A percentile compares a stretch with the other conserved stretches of the same genome.
Conservation (phyloP, 2,888 invertebrate species). For the Taphrorychus bicolor region DNA sequence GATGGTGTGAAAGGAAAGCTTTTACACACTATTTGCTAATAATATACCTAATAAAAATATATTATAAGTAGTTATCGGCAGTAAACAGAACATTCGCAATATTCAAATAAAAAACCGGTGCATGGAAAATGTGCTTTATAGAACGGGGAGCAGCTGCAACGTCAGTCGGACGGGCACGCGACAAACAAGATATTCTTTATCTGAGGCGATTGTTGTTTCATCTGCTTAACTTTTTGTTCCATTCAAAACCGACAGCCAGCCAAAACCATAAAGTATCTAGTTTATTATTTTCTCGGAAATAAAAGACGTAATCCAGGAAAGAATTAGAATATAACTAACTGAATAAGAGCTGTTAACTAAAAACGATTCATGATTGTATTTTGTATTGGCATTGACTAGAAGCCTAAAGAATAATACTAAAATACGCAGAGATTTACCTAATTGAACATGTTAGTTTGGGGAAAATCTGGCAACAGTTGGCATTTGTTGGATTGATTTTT, state of each 20-base stretch:
- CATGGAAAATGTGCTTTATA: constrained; percentile 23
- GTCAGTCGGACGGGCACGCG: constrained; percentile 57
- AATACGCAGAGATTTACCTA: too few species aligned
- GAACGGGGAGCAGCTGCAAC: constrained; percentile 48
- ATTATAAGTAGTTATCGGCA: constrained; percentile 61
- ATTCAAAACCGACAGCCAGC: constrained; percentile 35
- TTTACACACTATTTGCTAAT: too few species aligned
- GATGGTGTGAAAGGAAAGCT: too few species aligned
- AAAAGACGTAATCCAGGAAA: too few species aligned
- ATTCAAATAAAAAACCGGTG: constrained; percentile 25
- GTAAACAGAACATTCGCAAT: constrained; percentile 31
- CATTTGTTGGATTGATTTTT: constrained; percentile 60
- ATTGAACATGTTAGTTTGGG: too few species aligned
- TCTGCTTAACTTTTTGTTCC: constrained; percentile 50
- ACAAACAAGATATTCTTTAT: constrained; percentile 57
- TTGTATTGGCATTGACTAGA: too few species aligned
- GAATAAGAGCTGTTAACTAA: too few species aligned
- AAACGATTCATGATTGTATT: too few species aligned
- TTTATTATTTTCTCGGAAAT: constrained; percentile 23
- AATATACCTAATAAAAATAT: too few species aligned
- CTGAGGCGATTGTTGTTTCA: constrained; percentile 59
- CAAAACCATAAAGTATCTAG: constrained; percentile 15
- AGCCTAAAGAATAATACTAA: too few species aligned
- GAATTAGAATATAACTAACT: too few species aligned
- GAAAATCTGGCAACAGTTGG: constrained; percentile 60